A percentile compares a stretch with the other conserved stretches of the same genome.
Conservation (phyloP, 1,140 invertebrate species). For the Whitmania pigra region DNA sequence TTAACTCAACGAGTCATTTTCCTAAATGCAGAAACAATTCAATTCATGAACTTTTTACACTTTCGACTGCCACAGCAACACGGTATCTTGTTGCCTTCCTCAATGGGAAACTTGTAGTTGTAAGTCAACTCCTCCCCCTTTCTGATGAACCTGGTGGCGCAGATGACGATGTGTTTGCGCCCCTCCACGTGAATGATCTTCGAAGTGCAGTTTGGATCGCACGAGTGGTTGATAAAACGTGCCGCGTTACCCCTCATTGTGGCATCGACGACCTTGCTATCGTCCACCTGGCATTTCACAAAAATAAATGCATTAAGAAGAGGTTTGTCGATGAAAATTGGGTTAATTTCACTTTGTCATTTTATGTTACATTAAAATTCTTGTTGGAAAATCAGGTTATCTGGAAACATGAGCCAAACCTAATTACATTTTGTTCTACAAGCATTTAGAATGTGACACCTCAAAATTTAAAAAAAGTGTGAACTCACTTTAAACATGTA, state of each 20-base stretch:
- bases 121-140: conserved; percentile 84
- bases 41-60: conserved; percentile 72
- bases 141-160: conserved; percentile 62
- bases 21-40: neutral
- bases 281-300: conserved; percentile 54
- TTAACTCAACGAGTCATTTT: no score
- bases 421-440: neutral
- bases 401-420: no score
- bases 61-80: conserved; percentile 77
- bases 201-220: conserved; percentile 85
- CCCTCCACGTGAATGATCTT: conserved; percentile 76
- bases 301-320: neutral
- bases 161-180: conserved; percentile 82
- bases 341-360: no score
- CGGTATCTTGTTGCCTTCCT: conserved; percentile 75
- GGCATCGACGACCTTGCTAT: conserved; percentile 68
- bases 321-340: no score
- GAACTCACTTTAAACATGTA: conserved; percentile 69
- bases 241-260: conserved; percentile 85
- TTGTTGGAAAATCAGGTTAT: no score
- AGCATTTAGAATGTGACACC: neutral
- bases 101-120: conserved; percentile 84
- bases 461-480: neutral
- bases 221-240: conserved; percentile 83
- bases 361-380: no score